Percentiles rank a stretch among this genome's conserved stretches.
Evolutionary conservation across 2,888 invertebrate species (phyloP).

Genomic region (Octodonta nipae): DNA sequence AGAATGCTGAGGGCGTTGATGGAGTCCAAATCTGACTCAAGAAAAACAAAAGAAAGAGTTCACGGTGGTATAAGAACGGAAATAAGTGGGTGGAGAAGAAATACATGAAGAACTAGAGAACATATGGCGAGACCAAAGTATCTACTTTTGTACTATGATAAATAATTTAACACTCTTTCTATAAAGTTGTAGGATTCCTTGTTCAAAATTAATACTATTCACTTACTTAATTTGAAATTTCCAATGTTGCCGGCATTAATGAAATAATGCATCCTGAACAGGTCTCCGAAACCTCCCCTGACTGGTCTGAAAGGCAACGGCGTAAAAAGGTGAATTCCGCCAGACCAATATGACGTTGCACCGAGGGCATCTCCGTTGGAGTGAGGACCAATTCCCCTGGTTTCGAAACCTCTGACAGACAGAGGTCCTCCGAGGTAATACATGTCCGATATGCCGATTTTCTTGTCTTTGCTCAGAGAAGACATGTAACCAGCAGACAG

Average conservation of each 20-base stretch:
- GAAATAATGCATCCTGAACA: slow-evolving; percentile 81
- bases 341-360: slow-evolving; percentile 70
- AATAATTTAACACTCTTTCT: too few relatives aligned
- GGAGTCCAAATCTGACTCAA: too few relatives aligned
- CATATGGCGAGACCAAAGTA: too few relatives aligned
- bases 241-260: slow-evolving; percentile 71
- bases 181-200: too few relatives aligned
- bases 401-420: slow-evolving; percentile 74
- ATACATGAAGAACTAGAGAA: too few relatives aligned
- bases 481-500: slow-evolving; percentile 57
- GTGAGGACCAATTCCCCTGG: slow-evolving; percentile 77
- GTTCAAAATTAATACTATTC: too few relatives aligned
- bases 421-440: slow-evolving; percentile 85
- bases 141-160: too few relatives aligned
- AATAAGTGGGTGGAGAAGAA: too few relatives aligned
- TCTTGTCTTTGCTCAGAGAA: slow-evolving; percentile 45
- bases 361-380: slow-evolving; percentile 63
- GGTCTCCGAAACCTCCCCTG: slow-evolving; percentile 63
- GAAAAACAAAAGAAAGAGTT: too few relatives aligned
- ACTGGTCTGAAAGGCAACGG: slow-evolving; percentile 80
- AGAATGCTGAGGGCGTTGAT: too few relatives aligned
- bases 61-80: too few relatives aligned
- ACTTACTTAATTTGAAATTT: slow-evolving; percentile 10
- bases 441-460: slow-evolving; percentile 52
- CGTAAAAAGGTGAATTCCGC: slow-evolving; percentile 74